A percentile compares a stretch with the other conserved stretches of the same genome.
These are phyloP conservation scores for Alexandromys fortis DNA, from an alignment of 2,113 vertebrate genomes.

Conservation along the genomic window DNA sequence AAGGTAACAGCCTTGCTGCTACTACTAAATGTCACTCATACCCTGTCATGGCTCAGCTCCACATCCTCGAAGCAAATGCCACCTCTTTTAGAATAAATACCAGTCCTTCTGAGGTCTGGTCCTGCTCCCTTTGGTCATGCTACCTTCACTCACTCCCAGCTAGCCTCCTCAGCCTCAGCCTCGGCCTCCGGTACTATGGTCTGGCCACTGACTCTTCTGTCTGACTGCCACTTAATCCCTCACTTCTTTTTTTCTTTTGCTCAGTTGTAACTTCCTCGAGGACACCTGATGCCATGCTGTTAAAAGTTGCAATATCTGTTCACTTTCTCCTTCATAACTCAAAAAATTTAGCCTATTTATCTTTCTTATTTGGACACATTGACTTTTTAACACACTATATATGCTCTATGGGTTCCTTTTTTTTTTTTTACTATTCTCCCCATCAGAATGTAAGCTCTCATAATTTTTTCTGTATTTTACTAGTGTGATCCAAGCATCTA, in stretches of 20 bases:
- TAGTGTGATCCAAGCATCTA: not conserved
- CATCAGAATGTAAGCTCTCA: not conserved
- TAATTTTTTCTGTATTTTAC: not conserved
- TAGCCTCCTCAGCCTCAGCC: too few species aligned
- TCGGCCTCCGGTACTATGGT: rapidly evolving
- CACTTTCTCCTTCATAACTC: not conserved
- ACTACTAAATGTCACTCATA: not conserved
- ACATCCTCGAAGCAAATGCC: not conserved
- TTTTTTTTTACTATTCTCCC: not conserved
- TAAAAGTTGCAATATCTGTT: not conserved
- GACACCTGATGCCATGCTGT: not conserved
- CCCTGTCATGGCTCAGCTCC: not conserved
- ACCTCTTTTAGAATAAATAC: not conserved
- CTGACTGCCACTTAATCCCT: not conserved
- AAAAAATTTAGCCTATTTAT: not conserved
- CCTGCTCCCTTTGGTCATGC: rapidly evolving
- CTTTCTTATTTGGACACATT: too few species aligned
- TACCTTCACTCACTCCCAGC: not conserved
- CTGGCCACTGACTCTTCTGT: not conserved
- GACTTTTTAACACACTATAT: not conserved
- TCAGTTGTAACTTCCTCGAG: not conserved
- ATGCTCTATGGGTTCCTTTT: not conserved
- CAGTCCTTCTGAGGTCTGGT: not conserved
- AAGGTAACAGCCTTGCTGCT: not conserved
- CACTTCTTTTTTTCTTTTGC: not conserved